Base-by-base conservation (phyloP, 2,797 vertebrate genomes). In the Clarias pachynema region DNA sequence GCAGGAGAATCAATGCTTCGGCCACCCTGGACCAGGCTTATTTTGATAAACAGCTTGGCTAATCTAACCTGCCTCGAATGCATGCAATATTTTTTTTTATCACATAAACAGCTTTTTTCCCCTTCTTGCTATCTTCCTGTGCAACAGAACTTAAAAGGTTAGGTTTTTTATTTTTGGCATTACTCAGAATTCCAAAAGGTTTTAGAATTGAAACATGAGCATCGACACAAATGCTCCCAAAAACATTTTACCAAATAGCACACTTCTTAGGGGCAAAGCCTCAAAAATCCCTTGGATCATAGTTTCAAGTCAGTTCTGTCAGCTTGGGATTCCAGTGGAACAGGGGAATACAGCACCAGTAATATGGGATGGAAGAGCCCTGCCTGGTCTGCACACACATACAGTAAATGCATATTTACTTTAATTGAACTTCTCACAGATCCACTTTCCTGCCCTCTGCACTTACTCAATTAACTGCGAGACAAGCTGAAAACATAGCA, bases 41-140 rank as follows among this genome's bases (percentile, higher is more conserved):
- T 96, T 96, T 94, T 96, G 95, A 95, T 96, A 95, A 96, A 95
- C 95, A 96, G 95, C 95, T 95, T 92, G 90, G 92, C 95, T 95
- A 94, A 94, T 94, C 94, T 95, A 95, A 94, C 91, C 93, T 95
- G 95, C 95, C 93, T 95, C 94, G 94, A 91, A 93, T 92, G 78
- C 79, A 59, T 79, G 53, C 26, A 59, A 62, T 65, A 79, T 63
- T 63, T 15, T 44, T 34, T 49, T 22, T 77, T 77, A 57, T 15
- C 12, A 44, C 8, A 49, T 20, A 26, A 65, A 79, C 63, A 65
- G 10, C 20, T 20, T 60, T 60, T 22, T 60, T 60, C 6, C 72
- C 31, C 15, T 63, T 4, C 10, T 60, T 29, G 57, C 3, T 40
- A 16, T 79, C 29, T 49, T 15, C 4, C 10, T 70, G 26, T 78